These are phyloP conservation scores for Xiphias gladius DNA, from an alignment of 2,113 vertebrate species.

Conservation along the genomic window DNA sequence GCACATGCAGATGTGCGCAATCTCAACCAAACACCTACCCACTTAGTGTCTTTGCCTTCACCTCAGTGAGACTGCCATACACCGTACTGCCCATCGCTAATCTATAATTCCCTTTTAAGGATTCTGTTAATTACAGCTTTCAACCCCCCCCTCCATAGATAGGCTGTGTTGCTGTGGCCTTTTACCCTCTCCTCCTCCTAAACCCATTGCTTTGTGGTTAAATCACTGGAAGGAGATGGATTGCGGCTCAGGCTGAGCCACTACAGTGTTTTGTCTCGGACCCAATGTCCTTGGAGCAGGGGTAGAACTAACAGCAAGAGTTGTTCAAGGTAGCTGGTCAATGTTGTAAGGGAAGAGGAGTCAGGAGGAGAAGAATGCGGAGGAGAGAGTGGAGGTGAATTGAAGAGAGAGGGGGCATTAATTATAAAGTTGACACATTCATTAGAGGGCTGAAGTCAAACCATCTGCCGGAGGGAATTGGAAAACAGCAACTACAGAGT, in stretches of 20 bases:
- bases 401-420: slow-evolving; percentile 67
- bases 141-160: slow-evolving; percentile 42
- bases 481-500: slow-evolving; percentile 56
- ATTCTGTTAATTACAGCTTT: slow-evolving; percentile 72
- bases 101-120: slow-evolving; percentile 53
- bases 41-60: slow-evolving; percentile 40
- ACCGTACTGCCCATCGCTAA: slow-evolving; percentile 40
- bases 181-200: slow-evolving; percentile 9
- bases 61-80: slow-evolving; percentile 17
- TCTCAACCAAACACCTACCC: slow-evolving; percentile 7
- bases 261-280: slow-evolving; percentile 59
- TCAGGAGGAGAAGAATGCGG: slow-evolving; percentile 53
- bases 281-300: slow-evolving; percentile 68
- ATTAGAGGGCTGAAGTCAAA: slow-evolving; percentile 69
- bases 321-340: slow-evolving; percentile 51
- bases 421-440: slow-evolving; percentile 76
- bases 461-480: slow-evolving; percentile 62
- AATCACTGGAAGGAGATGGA: slow-evolving; percentile 79
- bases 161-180: slow-evolving; percentile 17
- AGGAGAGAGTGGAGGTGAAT: slow-evolving; percentile 52
- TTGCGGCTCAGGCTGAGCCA: slow-evolving; percentile 46
- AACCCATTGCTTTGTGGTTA: too few relatives aligned
- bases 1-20: slow-evolving; percentile 15
- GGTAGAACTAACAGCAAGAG: slow-evolving; percentile 28
- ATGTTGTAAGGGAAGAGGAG: slow-evolving; percentile 49